These are phyloP conservation scores for Leiothrix lutea DNA, from an alignment of 2,113 vertebrate species.

Conservation along the genomic window DNA sequence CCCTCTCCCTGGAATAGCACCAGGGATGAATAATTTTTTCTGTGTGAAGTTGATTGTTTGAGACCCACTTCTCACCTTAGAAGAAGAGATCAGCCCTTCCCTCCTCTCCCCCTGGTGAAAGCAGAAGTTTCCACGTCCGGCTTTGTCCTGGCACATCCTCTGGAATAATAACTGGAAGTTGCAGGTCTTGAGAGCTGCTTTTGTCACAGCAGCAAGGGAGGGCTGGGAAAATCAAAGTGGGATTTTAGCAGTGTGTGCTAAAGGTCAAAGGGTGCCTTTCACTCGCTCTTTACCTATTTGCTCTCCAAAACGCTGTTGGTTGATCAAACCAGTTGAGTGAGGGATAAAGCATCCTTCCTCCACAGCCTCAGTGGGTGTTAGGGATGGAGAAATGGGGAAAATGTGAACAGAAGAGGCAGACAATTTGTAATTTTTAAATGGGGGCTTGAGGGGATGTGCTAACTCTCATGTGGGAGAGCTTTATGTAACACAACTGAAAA, in stretches of 20 bases:
- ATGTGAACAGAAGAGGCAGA: not conserved
- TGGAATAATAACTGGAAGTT: conserved; percentile 57
- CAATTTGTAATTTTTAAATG: not conserved
- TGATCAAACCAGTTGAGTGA: not conserved
- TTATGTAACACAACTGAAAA: not conserved
- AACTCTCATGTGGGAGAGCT: not conserved
- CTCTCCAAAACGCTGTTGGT: not conserved
- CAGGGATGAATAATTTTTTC: conserved; percentile 16
- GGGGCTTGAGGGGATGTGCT: not conserved
- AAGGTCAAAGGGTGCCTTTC: not conserved
- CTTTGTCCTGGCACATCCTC: not conserved
- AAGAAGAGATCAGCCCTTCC: not conserved
- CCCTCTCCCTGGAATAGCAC: not conserved
- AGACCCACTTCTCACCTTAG: conserved; percentile 1
- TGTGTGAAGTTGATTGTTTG: not conserved
- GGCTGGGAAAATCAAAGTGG: not conserved
- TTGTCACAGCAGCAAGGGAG: not conserved
- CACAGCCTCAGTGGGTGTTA: not conserved
- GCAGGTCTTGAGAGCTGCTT: not conserved
- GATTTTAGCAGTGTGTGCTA: not conserved
- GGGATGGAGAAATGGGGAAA: not conserved
- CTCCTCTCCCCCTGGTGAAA: not conserved
- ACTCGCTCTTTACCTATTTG: not conserved
- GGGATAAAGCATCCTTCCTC: not conserved
- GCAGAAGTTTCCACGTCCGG: not conserved